A percentile compares a stretch with the other conserved stretches of the same genome.
These are phyloP conservation scores for Andrena trimmerana DNA, from an alignment of 2,888 invertebrate species.

Conservation along the genomic window DNA sequence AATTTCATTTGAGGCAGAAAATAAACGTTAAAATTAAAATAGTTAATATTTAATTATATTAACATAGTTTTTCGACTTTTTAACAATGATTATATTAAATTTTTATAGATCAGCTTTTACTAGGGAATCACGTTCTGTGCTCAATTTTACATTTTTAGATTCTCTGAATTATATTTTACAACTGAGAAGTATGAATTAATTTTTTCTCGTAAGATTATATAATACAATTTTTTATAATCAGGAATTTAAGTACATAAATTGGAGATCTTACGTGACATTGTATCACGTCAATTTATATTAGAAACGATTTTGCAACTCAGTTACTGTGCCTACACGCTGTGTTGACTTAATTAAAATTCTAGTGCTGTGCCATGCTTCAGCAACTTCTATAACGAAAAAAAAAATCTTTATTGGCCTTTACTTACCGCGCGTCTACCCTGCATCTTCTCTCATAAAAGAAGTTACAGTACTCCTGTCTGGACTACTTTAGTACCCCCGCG, in stretches of 20 bases:
- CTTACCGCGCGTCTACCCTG: conserved; percentile 6
- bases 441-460: conserved; percentile 30
- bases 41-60: no score
- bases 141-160: no score
- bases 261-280: neutral
- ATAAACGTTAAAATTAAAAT: no score
- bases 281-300: conserved; percentile 21
- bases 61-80: no score
- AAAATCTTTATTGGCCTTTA: conserved; percentile 39
- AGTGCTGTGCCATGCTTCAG: neutral
- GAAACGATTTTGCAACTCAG: conserved; percentile 1
- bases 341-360: conserved; percentile 43
- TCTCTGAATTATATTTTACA: no score
- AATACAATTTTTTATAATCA: no score
- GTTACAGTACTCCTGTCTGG: conserved; percentile 14
- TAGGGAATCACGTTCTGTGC: no score
- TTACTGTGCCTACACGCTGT: neutral
- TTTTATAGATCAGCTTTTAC: no score
- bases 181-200: no score
- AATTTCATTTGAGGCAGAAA: no score
- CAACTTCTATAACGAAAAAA: conserved; percentile 16
- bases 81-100: no score
- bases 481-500: conserved; percentile 27
- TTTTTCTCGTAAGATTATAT: no score
- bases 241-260: neutral